A percentile compares a stretch with the other conserved stretches of the same genome.
Conservation (phyloP, 2,797 vertebrate genomes). For the Xenentodon cancila region DNA sequence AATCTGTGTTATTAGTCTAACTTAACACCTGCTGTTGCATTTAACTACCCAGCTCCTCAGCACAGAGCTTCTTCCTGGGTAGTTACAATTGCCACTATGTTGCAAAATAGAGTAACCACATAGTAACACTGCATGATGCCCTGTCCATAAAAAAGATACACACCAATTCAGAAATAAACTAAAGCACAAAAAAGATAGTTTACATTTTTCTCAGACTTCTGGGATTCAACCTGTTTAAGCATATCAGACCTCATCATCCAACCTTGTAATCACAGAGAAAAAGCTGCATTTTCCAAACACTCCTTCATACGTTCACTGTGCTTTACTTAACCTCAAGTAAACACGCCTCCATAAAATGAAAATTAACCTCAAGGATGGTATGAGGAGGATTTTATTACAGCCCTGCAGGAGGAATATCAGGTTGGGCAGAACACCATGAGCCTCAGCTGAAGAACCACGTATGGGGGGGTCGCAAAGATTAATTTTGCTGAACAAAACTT, state of each 20-base stretch:
- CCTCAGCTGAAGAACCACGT: slow-evolving; percentile 41
- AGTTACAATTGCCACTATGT: too few relatives aligned
- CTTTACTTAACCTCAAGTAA: slow-evolving; percentile 57
- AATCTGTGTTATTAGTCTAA: slow-evolving; percentile 26
- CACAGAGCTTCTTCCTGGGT: slow-evolving; percentile 11
- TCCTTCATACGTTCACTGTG: slow-evolving; percentile 38
- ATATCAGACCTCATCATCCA: slow-evolving; percentile 33
- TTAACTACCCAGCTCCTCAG: too few relatives aligned
- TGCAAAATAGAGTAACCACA: slow-evolving; percentile 21
- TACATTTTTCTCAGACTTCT: slow-evolving; percentile 12
- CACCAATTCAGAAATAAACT: background rate
- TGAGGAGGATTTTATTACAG: slow-evolving; percentile 58
- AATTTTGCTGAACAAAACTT: slow-evolving; percentile 61
- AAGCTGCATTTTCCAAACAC: slow-evolving; percentile 27
- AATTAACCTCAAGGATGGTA: slow-evolving; percentile 62
- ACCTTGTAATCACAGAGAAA: slow-evolving; percentile 34
- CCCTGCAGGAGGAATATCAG: slow-evolving; percentile 27
- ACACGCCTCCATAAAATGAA: slow-evolving; percentile 59
- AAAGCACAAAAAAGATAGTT: slow-evolving; percentile 10
- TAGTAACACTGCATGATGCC: slow-evolving; percentile 4
- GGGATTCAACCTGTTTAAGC: slow-evolving; percentile 43
- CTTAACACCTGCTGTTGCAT: slow-evolving; percentile 30
- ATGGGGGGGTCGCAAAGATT: slow-evolving; percentile 38
- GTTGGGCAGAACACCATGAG: slow-evolving; percentile 31
- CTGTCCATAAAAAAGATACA: slow-evolving; percentile 1